Conservation (phyloP, 2,888 invertebrate genomes). For the Toxonevra muliebris region DNA sequence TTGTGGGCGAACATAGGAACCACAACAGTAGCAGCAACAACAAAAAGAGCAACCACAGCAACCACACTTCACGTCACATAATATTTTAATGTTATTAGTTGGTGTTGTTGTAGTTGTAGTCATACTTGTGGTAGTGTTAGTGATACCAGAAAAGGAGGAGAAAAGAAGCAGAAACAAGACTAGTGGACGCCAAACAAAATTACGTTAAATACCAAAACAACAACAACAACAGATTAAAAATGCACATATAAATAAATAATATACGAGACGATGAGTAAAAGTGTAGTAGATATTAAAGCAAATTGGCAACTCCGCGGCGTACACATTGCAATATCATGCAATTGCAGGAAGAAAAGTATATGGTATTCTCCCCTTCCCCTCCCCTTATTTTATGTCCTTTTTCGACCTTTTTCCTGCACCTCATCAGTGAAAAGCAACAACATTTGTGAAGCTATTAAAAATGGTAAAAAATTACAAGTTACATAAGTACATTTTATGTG, state of each 20-base stretch:
- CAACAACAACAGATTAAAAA: not conserved
- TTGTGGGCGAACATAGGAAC: not conserved
- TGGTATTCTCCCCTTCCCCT: too few species aligned
- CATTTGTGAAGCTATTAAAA: not conserved
- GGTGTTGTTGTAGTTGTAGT: conserved; percentile 18
- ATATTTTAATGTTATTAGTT: conserved; percentile 26
- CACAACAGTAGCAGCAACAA: not conserved
- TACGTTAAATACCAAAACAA: conserved; percentile 5
- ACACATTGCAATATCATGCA: too few species aligned
- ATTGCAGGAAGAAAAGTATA: too few species aligned
- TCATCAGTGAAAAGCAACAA: too few species aligned
- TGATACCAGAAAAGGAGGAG: not conserved
- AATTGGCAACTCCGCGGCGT: not conserved
- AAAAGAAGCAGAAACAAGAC: not conserved
- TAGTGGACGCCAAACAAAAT: conserved; percentile 1
- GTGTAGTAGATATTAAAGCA: not conserved
- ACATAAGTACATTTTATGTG: conserved; percentile 5
- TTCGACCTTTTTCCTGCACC: too few species aligned
- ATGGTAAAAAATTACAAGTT: not conserved
- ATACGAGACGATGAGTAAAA: not conserved
- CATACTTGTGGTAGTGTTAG: conserved; percentile 4
- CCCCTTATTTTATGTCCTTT: too few species aligned
- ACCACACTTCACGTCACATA: conserved; percentile 9
- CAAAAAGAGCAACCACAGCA: conserved; percentile 1
- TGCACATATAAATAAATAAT: not conserved